Conservation (phyloP, 2,888 invertebrate genomes). For the Meghimatium bilineatum region DNA sequence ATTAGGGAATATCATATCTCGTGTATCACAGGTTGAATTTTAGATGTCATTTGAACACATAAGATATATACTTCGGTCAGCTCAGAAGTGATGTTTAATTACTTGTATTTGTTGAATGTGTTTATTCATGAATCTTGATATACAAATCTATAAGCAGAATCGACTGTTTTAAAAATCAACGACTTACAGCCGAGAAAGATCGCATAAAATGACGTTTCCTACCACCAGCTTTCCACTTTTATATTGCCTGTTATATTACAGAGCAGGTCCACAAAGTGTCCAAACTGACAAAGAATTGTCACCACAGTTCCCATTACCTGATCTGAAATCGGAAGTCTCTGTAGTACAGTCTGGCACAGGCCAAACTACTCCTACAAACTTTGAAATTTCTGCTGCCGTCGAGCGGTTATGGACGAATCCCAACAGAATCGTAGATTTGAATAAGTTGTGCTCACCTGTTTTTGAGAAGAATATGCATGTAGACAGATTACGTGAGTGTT, state of each 20-base stretch:
- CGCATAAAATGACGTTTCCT: not conserved
- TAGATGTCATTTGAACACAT: too few relatives aligned
- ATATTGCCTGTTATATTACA: slow-evolving; percentile 12
- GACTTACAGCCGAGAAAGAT: too few relatives aligned
- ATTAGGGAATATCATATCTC: too few relatives aligned
- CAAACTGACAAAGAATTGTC: not conserved
- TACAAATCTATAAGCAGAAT: too few relatives aligned
- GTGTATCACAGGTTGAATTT: too few relatives aligned
- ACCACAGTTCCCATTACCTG: not conserved
- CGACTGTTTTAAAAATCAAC: too few relatives aligned
- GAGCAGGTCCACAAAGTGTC: not conserved
- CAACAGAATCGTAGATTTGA: not conserved
- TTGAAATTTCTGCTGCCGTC: not conserved
- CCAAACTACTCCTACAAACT: not conserved
- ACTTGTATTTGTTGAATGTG: too few relatives aligned
- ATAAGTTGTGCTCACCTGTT: slow-evolving; percentile 1
- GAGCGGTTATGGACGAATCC: not conserved
- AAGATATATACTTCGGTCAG: too few relatives aligned
- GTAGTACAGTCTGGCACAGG: not conserved
- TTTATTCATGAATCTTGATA: too few relatives aligned
- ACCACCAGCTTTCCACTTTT: slow-evolving; percentile 1
- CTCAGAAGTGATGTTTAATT: too few relatives aligned
- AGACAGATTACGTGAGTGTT: not conserved
- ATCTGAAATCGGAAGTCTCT: not conserved
- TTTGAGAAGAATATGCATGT: not conserved